Conservation (phyloP, 1,140 invertebrate species). For the Tetranychus cinnabarinus region DNA sequence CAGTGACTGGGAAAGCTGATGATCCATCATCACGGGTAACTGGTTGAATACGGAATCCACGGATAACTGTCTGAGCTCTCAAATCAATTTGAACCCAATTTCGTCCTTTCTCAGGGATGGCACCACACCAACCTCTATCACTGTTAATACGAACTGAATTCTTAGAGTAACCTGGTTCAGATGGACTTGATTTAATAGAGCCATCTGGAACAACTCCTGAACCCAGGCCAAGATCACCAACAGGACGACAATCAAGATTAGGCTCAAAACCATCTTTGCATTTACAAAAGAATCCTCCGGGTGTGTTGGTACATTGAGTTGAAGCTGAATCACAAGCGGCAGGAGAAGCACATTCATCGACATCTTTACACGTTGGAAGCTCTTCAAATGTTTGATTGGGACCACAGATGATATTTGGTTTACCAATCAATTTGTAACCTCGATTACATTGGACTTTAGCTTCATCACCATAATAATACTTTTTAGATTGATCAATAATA, state of each 20-base stretch:
- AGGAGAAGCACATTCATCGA: conserved; percentile 69
- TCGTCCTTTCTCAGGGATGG: conserved; percentile 47
- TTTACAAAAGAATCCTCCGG: conserved; percentile 73
- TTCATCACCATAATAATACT: conserved; percentile 66
- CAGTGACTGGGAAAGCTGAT: conserved; percentile 60
- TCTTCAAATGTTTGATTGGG: conserved; percentile 58
- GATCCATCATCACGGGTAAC: conserved; percentile 25
- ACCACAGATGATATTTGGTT: conserved; percentile 67
- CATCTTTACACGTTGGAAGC: conserved; percentile 58
- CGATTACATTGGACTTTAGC: conserved; percentile 71
- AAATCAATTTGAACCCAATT: conserved; percentile 69
- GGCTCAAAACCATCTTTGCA: conserved; percentile 60
- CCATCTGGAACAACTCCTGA: conserved; percentile 71
- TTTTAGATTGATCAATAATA: conserved; percentile 10
- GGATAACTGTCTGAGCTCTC: conserved; percentile 62
- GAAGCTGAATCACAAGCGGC: conserved; percentile 62
- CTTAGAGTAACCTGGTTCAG: conserved; percentile 54
- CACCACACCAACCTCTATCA: conserved; percentile 74
- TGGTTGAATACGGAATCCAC: conserved; percentile 67
- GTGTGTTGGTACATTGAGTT: conserved; percentile 69
- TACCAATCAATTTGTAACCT: conserved; percentile 58
- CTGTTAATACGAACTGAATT: conserved; percentile 42
- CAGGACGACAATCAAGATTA: conserved; percentile 63
- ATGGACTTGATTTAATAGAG: conserved; percentile 56
- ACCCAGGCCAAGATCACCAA: conserved; percentile 61